phyloP scores from a whole-genome alignment of 2,888 invertebrate species.

The Lasioglossum zephyrum region DNA sequence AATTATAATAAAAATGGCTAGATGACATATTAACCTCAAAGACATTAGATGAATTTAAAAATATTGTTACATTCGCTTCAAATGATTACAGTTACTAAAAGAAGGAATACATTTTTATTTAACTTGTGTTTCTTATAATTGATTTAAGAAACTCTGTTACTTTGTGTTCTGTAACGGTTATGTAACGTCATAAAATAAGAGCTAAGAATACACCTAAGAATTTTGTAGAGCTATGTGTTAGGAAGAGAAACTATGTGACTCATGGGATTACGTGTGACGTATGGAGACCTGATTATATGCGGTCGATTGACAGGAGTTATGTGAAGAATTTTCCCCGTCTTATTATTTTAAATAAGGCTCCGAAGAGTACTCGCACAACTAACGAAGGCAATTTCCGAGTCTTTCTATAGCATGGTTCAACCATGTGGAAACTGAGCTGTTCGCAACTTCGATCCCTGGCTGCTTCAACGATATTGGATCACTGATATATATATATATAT shows the following conservation, averaged over 20 bases:
- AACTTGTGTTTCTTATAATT: background rate
- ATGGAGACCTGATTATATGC: background rate
- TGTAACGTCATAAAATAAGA: background rate
- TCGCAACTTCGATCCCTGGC: constrained; percentile 52
- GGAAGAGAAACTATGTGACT: background rate
- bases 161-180: background rate
- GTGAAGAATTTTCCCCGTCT: constrained; percentile 15
- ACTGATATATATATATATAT: too few relatives aligned
- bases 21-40: background rate
- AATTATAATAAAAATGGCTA: background rate
- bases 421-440: constrained; percentile 41
- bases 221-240: background rate
- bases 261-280: background rate
- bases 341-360: constrained; percentile 45
- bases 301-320: background rate
- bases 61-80: background rate
- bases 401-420: constrained; percentile 23
- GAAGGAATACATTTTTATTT: background rate
- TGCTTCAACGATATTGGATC: constrained; percentile 56
- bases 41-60: background rate
- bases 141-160: background rate
- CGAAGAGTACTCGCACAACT: constrained; percentile 28
- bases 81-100: background rate
- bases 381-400: constrained; percentile 60
- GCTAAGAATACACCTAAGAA: background rate